Evolutionary conservation across 2,797 vertebrate species (phyloP), one percentile per base, ranked within the genome.

Genomic region (Danio jaintianensis): DNA sequence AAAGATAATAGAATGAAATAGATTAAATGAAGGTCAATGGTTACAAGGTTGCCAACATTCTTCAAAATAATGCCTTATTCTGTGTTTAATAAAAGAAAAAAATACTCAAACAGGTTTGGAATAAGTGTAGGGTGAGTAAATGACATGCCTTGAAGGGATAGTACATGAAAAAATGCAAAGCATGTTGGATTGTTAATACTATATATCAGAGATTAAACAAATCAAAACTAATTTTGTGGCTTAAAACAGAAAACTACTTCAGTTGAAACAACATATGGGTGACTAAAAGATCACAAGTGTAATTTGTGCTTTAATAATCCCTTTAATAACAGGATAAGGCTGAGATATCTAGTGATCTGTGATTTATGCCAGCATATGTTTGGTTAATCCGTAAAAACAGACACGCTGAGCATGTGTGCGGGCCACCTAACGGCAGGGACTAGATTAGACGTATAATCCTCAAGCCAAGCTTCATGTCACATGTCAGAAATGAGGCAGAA

Each of bases 401-500:
- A 50, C 18, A 59, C 13, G 42, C n/a, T 3, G 7, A 45, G 4
- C 50, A 80, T 64, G 61, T 74, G 53, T 40, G 63, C 2, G 18
- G n/a, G 5, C 4, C 43, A 69, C 0, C 45, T 72, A 66, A 78
- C 15, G 18, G 48, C 75, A 85, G 55, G n/a, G 67, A 83, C 66
- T 69, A 79, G 40, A 13, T 72, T 55, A 76, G 13, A 55, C 7
- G 1, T 5, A 67, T 79, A 84, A 86, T 84, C 79, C 48, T 48
- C 45, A 58, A 74, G 78, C 61, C 62, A 77, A 68, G 74, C 45
- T 76, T 78, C 4, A 38, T 48, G 20, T 74, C 36, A 47, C 45
- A 62, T 48, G 52, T 53, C 10, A 13, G 52, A 29, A 48, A 62
- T 52, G 38, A 68, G 43, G 75, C 67, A 87, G 86, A 85, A 75